Conservation (phyloP, 2,888 invertebrate species). For the Anorthoa munda region DNA sequence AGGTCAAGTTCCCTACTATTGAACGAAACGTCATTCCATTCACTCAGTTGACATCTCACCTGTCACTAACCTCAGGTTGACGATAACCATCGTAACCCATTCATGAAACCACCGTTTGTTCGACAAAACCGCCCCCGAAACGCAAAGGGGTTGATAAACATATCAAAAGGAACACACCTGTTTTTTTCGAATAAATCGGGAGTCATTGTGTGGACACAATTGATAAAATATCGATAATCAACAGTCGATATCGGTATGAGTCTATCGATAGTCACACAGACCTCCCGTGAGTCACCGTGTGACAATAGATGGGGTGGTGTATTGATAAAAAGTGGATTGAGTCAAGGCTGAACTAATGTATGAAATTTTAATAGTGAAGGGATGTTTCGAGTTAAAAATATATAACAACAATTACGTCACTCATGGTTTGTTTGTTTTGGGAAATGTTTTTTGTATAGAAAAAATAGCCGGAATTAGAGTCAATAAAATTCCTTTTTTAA, state of each 20-base stretch:
- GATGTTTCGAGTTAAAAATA: background rate
- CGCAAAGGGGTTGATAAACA: slow-evolving; percentile 90
- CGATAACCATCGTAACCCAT: slow-evolving; percentile 87
- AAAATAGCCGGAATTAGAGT: background rate
- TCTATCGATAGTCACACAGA: slow-evolving; percentile 80
- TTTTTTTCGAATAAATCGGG: slow-evolving; percentile 86
- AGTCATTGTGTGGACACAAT: slow-evolving; percentile 85
- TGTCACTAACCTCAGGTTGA: slow-evolving; percentile 87
- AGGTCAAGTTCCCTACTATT: slow-evolving; percentile 81
- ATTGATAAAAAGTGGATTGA: slow-evolving; percentile 57
- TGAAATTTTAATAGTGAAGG: slow-evolving; percentile 21
- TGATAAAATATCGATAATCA: slow-evolving; percentile 87
- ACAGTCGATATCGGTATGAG: slow-evolving; percentile 81
- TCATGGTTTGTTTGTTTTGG: too few species aligned
- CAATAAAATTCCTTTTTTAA: background rate
- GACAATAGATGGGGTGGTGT: slow-evolving; percentile 67
- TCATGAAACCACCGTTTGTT: slow-evolving; percentile 86
- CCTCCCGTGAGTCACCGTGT: slow-evolving; percentile 80
- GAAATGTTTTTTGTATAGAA: too few species aligned
- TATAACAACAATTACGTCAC: too few species aligned
- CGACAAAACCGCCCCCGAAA: slow-evolving; percentile 84
- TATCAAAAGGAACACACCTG: slow-evolving; percentile 89
- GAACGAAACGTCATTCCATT: slow-evolving; percentile 77
- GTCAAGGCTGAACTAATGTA: slow-evolving; percentile 41
- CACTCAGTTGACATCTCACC: slow-evolving; percentile 88